Conservation (phyloP, 64 coral and sea anemone genomes). For the Actinia tenebrosa region DNA sequence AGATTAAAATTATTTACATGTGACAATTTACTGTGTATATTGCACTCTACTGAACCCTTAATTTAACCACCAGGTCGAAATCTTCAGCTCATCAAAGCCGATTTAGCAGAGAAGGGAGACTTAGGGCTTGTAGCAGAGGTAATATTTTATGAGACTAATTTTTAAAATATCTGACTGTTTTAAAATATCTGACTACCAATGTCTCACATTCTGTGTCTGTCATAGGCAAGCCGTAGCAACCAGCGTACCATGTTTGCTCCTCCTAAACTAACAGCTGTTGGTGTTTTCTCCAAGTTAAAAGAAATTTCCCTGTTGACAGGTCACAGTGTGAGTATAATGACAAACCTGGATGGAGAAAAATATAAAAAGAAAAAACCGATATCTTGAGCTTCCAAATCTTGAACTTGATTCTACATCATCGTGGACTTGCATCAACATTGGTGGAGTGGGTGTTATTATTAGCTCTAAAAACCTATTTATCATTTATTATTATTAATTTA, state of each 20-base stretch:
- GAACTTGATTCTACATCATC: no score
- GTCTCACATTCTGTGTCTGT: background rate
- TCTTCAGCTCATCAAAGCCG: constrained; percentile 82
- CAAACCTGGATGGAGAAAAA: background rate
- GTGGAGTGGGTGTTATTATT: no score
- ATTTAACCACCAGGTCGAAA: constrained; percentile 54
- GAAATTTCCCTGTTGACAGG: constrained; percentile 93
- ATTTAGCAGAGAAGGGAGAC: constrained; percentile 91
- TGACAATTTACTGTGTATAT: background rate
- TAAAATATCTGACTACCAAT: background rate
- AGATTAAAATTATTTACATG: no score
- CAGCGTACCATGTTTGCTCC: constrained; percentile 98
- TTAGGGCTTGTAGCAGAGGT: constrained; percentile 97
- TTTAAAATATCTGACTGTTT: background rate
- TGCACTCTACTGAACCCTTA: background rate
- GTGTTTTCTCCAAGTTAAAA: constrained; percentile 86
- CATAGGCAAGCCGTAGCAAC: constrained; percentile 75
- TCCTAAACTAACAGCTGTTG: constrained; percentile 75
- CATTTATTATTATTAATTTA: background rate
- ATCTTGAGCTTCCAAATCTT: no score
- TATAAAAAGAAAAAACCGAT: no score
- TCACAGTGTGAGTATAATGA: constrained; percentile 72
- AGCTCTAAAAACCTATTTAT: no score
- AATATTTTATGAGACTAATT: background rate
- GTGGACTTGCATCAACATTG: no score